Conservation (phyloP, 1,140 invertebrate species). For the Hestina assimilis region DNA sequence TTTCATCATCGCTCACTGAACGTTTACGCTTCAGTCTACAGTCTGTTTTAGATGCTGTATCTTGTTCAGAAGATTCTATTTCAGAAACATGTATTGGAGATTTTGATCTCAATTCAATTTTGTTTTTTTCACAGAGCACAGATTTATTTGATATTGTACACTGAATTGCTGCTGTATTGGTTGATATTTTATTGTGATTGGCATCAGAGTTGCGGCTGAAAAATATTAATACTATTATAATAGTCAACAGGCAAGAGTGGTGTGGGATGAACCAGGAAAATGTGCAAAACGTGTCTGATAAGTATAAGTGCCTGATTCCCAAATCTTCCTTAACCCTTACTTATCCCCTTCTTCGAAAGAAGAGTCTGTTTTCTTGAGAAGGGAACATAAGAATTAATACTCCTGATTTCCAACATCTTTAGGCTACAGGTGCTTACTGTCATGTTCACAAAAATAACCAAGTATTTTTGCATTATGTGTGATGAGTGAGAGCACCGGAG, state of each 20-base stretch:
- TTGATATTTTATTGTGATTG: conserved; percentile 10
- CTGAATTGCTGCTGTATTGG: conserved; percentile 6
- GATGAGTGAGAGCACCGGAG: no score
- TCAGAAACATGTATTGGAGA: neutral
- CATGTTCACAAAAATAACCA: no score
- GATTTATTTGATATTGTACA: neutral
- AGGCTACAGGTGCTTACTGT: no score
- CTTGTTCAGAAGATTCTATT: neutral
- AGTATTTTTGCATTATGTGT: no score
- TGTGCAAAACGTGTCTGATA: no score
- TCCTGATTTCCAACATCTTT: no score
- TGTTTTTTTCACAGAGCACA: neutral
- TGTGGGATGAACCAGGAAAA: no score
- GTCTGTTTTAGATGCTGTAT: neutral
- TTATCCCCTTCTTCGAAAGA: no score
- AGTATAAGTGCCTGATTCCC: no score
- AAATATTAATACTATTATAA: neutral
- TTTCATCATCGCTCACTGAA: neutral
- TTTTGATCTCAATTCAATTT: neutral
- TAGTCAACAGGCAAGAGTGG: neutral
- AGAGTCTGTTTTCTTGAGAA: no score
- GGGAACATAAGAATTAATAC: no score
- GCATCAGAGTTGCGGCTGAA: neutral
- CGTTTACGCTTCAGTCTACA: neutral
- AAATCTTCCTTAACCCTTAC: no score